These are phyloP conservation scores for Pteromalus puparum DNA, from an alignment of 1,140 invertebrate species.

Conservation along the genomic window DNA sequence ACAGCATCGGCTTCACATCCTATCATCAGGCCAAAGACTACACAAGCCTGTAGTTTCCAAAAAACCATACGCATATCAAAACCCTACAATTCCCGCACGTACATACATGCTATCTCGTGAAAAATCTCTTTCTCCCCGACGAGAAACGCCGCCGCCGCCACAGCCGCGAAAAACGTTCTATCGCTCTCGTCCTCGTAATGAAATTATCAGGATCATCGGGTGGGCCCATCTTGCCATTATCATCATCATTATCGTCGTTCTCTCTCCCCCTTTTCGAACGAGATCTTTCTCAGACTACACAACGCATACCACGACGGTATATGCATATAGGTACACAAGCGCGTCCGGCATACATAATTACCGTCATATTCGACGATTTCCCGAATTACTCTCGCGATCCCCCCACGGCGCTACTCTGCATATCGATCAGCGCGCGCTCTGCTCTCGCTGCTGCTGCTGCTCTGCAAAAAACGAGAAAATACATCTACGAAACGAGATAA, in stretches of 20 bases:
- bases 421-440: neutral
- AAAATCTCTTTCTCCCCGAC: neutral
- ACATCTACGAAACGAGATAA: conserved; percentile 32
- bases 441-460: neutral
- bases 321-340: neutral
- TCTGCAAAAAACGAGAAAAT: neutral
- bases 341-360: conserved; percentile 48
- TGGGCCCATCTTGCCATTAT: conserved; percentile 19
- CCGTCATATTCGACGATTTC: conserved; percentile 34
- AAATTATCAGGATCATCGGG: conserved; percentile 49
- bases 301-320: neutral
- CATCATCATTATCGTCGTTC: conserved; percentile 40
- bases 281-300: neutral
- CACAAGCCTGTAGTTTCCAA: too few species aligned
- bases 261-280: neutral
- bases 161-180: conserved; percentile 36
- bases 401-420: neutral
- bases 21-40: too few species aligned
- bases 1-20: too few species aligned
- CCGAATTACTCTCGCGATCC: conserved; percentile 38
- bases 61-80: too few species aligned
- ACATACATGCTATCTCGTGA: neutral
- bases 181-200: conserved; percentile 21
- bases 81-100: too few species aligned
- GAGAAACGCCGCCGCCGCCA: too few species aligned